Base-by-base conservation (phyloP, 2,797 vertebrate species). In the Chloroceryle inda region DNA sequence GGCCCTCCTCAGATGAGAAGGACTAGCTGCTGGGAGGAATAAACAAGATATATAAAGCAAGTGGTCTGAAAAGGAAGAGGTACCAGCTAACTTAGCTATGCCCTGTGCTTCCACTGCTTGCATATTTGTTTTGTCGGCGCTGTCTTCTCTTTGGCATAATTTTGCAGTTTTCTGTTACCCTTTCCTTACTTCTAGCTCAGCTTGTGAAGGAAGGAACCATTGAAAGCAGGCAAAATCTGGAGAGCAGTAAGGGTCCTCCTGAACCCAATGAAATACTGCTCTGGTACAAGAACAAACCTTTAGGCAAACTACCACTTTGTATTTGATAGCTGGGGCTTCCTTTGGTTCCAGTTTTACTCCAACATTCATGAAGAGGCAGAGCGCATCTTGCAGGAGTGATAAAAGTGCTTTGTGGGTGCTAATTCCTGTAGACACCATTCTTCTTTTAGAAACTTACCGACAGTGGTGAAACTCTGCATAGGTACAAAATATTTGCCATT, bases 221-320 rank as follows among this genome's bases (percentile, higher is more conserved):
- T 22, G 21, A 80, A 86, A 75, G 26, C 13, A 69, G 22, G 24
- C 6, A 84, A 76, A 72, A 71, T 53, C 38, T 73, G 23, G 38
- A 72, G 20, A 84, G 8, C 7, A 31, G 55, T 8, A 56, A 63
- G 27, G 21, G 2, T 88, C 13, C 24, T 66, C 42, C 44, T 76
- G 33, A 91, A 74, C 13, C 7, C 9, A 3, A 10, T n/a, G 17
- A 75, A 83, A 63, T 38, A 31, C 10, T 59, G 35, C 10, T 16
- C n/a, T 37, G 3, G 11, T 24, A 40, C 6, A 50, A n/a, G 19
- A 83, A 56, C 35, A n/a, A 9, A 37, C 2, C 14, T 76, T 31
- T 1, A 5, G 27, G 19, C 11, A 81, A 81, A 55, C 23, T 38
- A 53, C 4, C 2, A 3, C 29, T 67, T 84, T 1, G 0, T 40